Percentiles rank a stretch among this genome's conserved stretches.
These are phyloP conservation scores for Phytoseiulus persimilis DNA, from an alignment of 2,888 invertebrate species.

Conservation along the genomic window DNA sequence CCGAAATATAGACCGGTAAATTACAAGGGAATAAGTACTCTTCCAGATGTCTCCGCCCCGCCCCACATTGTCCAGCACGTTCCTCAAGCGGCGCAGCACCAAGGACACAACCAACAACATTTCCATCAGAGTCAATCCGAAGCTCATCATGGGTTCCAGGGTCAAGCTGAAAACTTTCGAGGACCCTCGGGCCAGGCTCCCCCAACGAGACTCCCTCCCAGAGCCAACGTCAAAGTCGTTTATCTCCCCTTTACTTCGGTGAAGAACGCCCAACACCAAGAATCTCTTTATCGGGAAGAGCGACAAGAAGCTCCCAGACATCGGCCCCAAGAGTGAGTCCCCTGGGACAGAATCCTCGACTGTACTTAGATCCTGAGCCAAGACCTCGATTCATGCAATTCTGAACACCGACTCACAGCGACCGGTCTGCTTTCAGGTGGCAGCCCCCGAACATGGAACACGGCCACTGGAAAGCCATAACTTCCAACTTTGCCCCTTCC, in stretches of 20 bases:
- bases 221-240: conserved; percentile 31
- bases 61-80: conserved; percentile 17
- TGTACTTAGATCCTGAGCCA: too few species aligned
- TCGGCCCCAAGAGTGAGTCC: conserved; percentile 8
- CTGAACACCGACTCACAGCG: not conserved
- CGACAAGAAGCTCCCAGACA: conserved; percentile 6
- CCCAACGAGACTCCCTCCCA: conserved; percentile 10
- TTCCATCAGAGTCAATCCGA: not conserved
- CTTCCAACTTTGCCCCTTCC: not conserved
- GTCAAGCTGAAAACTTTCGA: not conserved
- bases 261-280: conserved; percentile 26
- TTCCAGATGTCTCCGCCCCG: not conserved
- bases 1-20: not conserved
- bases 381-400: too few species aligned
- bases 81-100: not conserved
- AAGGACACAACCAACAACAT: not conserved
- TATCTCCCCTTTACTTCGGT: not conserved
- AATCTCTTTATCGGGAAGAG: conserved; percentile 20
- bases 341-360: not conserved
- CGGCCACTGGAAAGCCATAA: conserved; percentile 22
- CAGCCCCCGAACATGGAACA: conserved; percentile 20
- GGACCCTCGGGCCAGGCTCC: not conserved
- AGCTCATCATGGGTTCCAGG: not conserved
- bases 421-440: not conserved
- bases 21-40: not conserved